Evolutionary conservation across 2,797 vertebrate species (phyloP), one percentile per base, ranked within the genome.

Genomic region (Tiaroga cobitis): DNA sequence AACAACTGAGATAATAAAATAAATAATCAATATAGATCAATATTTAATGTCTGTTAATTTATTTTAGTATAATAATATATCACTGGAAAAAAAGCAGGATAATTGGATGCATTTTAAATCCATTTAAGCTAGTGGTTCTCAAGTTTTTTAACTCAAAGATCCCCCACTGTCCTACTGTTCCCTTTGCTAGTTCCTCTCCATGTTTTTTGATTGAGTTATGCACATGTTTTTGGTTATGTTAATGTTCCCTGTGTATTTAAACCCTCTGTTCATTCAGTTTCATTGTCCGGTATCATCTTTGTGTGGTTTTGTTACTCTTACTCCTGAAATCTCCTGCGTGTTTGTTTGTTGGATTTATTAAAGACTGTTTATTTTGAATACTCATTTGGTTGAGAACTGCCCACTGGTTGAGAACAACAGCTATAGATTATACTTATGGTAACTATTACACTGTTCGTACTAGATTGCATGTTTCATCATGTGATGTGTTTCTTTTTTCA

Each of bases 401-500:
- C 5, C 18, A 34, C 9, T 69, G 34, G 34, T 11, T 69, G 67
- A 69, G 65, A 21, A 1, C 18, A 16, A 68, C 65, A 21, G 16
- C 65, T 37, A 37, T 39, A 39, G 2, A 39, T 24, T 39, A 37
- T 65, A 65, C 10, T 18, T 32, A 18, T 18, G 29, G 8, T 13
- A 13, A 43, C 69, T 43, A n/a, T 59, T 26, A 54, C 29, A 26
- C 15, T 5, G 5, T 84, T 81, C 54, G 13, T 84, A 34, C 26
- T 61, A 80, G 24, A 39, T 39, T 78, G 26, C 24, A 81, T 18
- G 6, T 13, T 84, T 80, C 29, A 80, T 72, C 69, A 63, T 32
- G 83, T 59, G 87, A 81, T 90, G 89, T 24, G 72, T 89, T 39
- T 90, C 87, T 84, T 87, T 86, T 88, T 92, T 68, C 91, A 99